Conservation (phyloP, 2,113 vertebrate genomes). For the Notothenia coriiceps region DNA sequence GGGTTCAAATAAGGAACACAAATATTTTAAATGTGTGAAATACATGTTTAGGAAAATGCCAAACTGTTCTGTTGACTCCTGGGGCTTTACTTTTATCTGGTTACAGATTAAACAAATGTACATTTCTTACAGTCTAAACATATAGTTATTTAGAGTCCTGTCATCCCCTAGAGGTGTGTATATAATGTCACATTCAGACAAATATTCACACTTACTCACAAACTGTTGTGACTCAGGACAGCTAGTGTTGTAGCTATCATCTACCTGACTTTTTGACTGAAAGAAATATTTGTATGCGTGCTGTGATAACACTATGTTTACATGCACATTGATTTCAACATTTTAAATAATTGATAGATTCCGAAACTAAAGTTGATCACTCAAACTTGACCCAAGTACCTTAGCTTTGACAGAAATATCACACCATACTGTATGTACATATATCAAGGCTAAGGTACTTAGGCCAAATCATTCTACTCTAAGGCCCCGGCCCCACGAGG, state of each 20-base stretch:
- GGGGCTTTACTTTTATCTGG: neutral
- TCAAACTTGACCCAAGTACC: no score
- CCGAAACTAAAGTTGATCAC: neutral
- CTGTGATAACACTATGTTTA: neutral
- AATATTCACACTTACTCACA: neutral
- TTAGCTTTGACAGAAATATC: no score
- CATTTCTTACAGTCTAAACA: neutral
- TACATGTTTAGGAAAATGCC: neutral
- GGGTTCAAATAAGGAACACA: neutral
- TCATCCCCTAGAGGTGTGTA: neutral
- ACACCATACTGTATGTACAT: no score
- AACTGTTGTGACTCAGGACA: neutral
- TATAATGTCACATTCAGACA: neutral
- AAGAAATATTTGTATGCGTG: neutral
- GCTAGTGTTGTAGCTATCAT: neutral
- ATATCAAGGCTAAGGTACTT: neutral
- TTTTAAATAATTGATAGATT: neutral
- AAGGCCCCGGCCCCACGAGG: no score
- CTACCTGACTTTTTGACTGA: neutral
- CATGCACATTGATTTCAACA: neutral
- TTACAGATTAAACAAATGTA: neutral
- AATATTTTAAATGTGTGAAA: neutral
- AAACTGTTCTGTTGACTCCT: neutral
- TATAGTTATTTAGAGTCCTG: neutral
- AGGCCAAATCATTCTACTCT: neutral